Base-by-base conservation (phyloP, 2,797 vertebrate genomes). In the Emydoidea blandingii region DNA sequence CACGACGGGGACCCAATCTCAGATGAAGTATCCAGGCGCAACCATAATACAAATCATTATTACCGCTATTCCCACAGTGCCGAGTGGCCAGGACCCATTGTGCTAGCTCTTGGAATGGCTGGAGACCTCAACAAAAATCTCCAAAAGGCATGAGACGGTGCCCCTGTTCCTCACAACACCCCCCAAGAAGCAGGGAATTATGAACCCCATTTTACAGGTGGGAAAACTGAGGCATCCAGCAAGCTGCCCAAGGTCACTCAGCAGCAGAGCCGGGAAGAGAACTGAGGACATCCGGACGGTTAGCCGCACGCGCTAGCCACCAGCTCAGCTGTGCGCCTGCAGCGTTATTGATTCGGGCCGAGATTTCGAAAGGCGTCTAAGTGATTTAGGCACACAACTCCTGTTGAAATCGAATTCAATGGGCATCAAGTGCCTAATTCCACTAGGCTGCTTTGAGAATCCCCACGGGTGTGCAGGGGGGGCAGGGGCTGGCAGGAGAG, bases 301-400 rank as follows among this genome's bases (percentile, higher is more conserved):
- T n/a, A 37, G 65, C 34, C 18, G 18, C 34, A 21, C 5, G 5
- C 3, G 16, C 31, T 65, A 65, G 57, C 31, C 31, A 34, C 59
- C 15, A 34, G 31, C 8, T 5, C 62, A 37, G 34, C 16, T n/a
- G 62, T 8, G 7, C 16, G 4, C 62, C 62, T 19, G 18, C 34
- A 68, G n/a, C 2, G 4, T 4, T 5, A 16, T 10, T n/a, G n/a
- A 37, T n/a, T 21, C 10, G 9, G 65, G 65, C 8, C 1, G 18
- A 68, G n/a, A 68, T 37, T 19, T 68, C 2, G 19, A n/a, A 19
- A n/a, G 16, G 18, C 1, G n/a, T 18, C 59, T 10, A 34, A 34
- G 31, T 34, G 31, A 34, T 34, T 62, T 62, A 62, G 31, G 31
- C 31, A 8, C 59, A 18, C n/a, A 10, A 15, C 34, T 12, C 34